These are phyloP conservation scores for Mnemiopsis leidyi DNA, from an alignment of 37 sponge, comb jelly and placozoan genomes.

Conservation along the genomic window DNA sequence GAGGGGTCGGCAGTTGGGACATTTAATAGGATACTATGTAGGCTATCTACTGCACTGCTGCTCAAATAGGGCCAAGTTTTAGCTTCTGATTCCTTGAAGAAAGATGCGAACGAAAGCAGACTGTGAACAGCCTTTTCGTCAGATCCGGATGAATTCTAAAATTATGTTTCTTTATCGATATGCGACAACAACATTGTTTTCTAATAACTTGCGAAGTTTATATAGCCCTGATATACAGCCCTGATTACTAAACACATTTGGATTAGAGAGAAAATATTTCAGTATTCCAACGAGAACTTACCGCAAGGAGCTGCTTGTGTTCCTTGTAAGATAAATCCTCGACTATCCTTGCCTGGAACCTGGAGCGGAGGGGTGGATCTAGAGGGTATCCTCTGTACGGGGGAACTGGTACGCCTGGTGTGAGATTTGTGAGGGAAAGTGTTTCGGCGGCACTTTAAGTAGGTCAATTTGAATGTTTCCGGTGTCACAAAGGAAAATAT, in stretches of 20 bases:
- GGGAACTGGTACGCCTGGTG: slow-evolving; percentile 86
- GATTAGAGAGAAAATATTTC: background rate
- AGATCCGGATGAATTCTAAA: background rate
- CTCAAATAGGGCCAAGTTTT: background rate
- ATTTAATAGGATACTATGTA: background rate
- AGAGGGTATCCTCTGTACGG: slow-evolving; percentile 90
- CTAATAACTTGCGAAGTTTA: too few relatives aligned
- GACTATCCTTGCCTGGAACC: slow-evolving; percentile 80
- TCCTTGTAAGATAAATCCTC: slow-evolving; percentile 65
- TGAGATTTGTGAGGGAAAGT: too few relatives aligned
- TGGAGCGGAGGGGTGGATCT: slow-evolving; percentile 88
- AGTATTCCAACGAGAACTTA: too few relatives aligned
- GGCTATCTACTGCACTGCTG: background rate
- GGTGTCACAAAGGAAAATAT: too few relatives aligned
- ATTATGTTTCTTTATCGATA: too few relatives aligned
- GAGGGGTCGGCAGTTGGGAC: background rate
- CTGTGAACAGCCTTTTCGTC: background rate
- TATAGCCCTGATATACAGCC: background rate
- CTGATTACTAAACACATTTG: background rate
- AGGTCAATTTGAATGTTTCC: too few relatives aligned
- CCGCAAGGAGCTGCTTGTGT: slow-evolving; percentile 36
- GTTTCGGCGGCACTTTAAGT: too few relatives aligned
- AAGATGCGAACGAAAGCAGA: slow-evolving; percentile 21
- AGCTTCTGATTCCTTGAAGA: slow-evolving; percentile 43
- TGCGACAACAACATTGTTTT: too few relatives aligned